These are phyloP conservation scores for Oxyruncus cristatus DNA, from an alignment of 2,113 vertebrate species.

Conservation along the genomic window DNA sequence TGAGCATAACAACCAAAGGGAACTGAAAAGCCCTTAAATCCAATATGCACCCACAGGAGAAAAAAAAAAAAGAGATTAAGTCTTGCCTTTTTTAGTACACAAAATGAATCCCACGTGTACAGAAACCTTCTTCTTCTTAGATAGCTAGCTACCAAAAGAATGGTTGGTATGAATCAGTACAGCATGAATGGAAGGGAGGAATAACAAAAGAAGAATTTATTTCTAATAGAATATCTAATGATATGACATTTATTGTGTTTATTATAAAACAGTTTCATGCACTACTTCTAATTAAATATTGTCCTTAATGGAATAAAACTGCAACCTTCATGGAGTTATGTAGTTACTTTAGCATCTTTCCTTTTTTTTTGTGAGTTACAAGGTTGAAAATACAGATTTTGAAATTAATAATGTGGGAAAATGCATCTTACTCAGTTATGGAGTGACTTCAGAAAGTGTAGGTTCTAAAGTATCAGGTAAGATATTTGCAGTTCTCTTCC, in stretches of 20 bases:
- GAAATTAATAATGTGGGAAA: background rate
- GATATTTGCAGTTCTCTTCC: background rate
- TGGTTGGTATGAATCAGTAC: background rate
- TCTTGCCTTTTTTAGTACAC: background rate
- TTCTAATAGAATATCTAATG: background rate
- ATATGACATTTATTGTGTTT: background rate
- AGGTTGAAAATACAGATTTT: background rate
- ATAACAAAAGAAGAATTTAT: background rate
- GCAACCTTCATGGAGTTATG: background rate
- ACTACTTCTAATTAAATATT: background rate
- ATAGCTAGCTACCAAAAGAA: background rate
- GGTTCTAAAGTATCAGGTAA: background rate
- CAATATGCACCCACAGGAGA: background rate
- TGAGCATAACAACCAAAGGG: background rate
- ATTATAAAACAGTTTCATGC: background rate
- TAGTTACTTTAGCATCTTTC: background rate
- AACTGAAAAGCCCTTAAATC: background rate
- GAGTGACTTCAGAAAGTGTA: background rate
- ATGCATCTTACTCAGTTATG: background rate
- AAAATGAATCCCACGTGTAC: background rate
- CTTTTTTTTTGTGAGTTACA: background rate
- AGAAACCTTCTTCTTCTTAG: background rate
- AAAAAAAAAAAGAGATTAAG: background rate
- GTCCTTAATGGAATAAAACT: background rate
- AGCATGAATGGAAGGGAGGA: background rate